Evolutionary conservation across 2,113 vertebrate species (phyloP), one percentile per base, ranked within the genome.

Genomic region (Noturus placidus): DNA sequence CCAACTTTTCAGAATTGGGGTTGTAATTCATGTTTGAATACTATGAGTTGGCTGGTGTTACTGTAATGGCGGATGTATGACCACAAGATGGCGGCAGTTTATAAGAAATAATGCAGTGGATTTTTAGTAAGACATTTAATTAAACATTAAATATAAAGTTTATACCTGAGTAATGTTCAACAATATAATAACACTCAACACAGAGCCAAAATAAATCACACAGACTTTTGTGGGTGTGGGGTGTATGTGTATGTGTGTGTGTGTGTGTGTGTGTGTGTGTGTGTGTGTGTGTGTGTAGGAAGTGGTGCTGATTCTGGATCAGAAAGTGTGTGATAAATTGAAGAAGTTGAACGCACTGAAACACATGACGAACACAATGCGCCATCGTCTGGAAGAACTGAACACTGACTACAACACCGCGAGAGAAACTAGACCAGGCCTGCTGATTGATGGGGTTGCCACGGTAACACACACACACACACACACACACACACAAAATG

Each of bases 331-430:
- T 6, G 92, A 94, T 82, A 96, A 96, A 89, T 91, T 92, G 84
- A 97, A 97, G 85, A 95, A 93, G 25, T 92, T 97, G 61, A 96
- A 97, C 0, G 93, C 94, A 38, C 76, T 95, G 20, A 95, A 93
- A 76, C 94, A 97, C 91, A 90, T 93, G 63, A 94, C 94, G 9
- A 91, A 94, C 35, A 90, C 93, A 20, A 50, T 90, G 82, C 93
- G 91, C 87, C 90, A 69, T 35, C 91, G 69, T 52, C 92, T 97
- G 7, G 90, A 94, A 0, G 93, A 96, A 5, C 92, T 97, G 76
- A 92, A 93, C 86, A 77, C 87, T 0, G 93, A 95, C n/a, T 91
- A 95, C 88, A 87, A 92, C 52, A 92, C 91, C 15, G 42, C 87
- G 15, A 92, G 91, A 82, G 90, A 90, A 27, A 92, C 92, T 81